Percentiles rank a stretch among this genome's conserved stretches.
phyloP scores from a whole-genome alignment of 2,113 vertebrate genomes.

The Pachyramphus minor region DNA sequence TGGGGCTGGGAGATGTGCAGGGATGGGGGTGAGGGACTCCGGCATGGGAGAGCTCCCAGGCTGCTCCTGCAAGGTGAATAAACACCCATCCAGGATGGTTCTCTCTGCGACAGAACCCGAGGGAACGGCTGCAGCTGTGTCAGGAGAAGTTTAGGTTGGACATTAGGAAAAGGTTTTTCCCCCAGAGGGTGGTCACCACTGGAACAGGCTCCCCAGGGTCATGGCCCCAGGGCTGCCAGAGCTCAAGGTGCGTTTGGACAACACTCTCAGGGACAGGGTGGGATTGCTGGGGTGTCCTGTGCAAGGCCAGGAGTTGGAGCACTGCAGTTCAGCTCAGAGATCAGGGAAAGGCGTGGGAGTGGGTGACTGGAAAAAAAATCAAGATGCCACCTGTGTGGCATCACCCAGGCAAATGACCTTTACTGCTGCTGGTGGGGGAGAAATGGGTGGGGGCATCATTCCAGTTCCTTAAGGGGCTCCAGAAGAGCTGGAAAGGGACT shows the following conservation, averaged over 20 bases:
- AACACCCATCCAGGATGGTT: background rate
- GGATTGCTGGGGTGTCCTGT: background rate
- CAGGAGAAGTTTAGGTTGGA: background rate
- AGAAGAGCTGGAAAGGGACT: background rate
- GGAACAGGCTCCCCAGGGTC: background rate
- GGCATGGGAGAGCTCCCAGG: background rate
- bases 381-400: background rate
- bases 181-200: background rate
- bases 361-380: background rate
- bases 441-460: background rate
- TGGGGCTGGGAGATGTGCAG: background rate
- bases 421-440: accelerated
- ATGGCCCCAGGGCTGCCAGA: background rate
- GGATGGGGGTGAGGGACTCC: background rate
- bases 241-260: background rate
- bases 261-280: accelerated
- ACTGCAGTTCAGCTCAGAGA: background rate
- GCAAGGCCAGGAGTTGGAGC: background rate
- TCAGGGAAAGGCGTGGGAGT: background rate
- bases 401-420: background rate
- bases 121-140: accelerated
- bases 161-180: accelerated
- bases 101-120: accelerated
- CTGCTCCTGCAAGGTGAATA: background rate
- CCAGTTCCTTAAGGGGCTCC: background rate